Base-by-base conservation (phyloP, 2,888 invertebrate genomes). In the Standfussiana lucernea region DNA sequence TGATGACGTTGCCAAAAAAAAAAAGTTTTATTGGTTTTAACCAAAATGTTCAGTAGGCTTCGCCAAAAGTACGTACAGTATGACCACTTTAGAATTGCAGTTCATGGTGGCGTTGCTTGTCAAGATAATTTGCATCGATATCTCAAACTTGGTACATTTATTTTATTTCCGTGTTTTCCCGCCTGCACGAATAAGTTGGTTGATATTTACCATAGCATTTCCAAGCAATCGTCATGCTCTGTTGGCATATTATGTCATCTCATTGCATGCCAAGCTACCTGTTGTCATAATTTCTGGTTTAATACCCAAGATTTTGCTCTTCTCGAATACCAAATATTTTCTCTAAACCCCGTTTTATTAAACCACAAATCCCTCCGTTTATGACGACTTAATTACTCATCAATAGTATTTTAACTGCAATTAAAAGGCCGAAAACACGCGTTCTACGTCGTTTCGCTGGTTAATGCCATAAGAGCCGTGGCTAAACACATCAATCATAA, bases 401-500 rank as follows among this genome's bases (percentile, higher is more conserved):
- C 88, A 86, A 87, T 87, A 79, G 86, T 86, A 86, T 87, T 92
- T 91, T 90, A 92, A 90, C 89, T 89, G 91, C 91, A 92, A 93
- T 94, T 93, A 93, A 93, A 89, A 91, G 86, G 68, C 89, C 89
- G 85, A 91, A 92, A 92, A 90, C 90, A 91, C 89, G 90, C 91
- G 90, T 92, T 91, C 91, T 89, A 91, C 90, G 91, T 91, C 92
- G 88, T 88, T 91, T 88, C 88, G 89, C 89, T 88, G 88, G 91
- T 92, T 93, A 90, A 92, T 91, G 89, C 89, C 86, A 90, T 90
- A 90, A 86, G 86, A 86, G 87, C 88, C 84, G 85, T 89, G 89
- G 93, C 90, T 92, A 92, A 93, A 93, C 92, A 92, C 93, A 94
- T 94, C 92, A 92, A 94, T 94, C 94, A 94, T 93, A 93, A 93